phyloP scores from a whole-genome alignment of 2,888 invertebrate genomes.

The Crepidodera aurea region DNA sequence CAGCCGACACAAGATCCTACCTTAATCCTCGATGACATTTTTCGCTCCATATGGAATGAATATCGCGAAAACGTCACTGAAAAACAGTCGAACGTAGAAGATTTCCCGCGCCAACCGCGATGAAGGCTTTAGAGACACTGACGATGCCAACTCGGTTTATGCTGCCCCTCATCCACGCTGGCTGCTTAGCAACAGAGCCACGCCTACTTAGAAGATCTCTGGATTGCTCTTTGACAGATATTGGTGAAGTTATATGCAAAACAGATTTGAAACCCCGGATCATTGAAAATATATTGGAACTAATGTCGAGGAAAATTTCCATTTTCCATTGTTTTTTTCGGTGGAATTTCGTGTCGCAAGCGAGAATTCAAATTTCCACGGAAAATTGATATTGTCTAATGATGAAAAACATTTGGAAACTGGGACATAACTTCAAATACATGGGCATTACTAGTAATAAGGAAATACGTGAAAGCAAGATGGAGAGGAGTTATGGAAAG shows the following conservation, averaged over 20 bases:
- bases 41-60: conserved; percentile 22
- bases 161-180: conserved; percentile 56
- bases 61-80: conserved; percentile 20
- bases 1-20: conserved; percentile 16
- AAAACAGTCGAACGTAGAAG: conserved; percentile 7
- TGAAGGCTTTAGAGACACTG: conserved; percentile 53
- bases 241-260: conserved; percentile 33
- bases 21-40: conserved; percentile 20
- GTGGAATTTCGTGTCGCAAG: neutral
- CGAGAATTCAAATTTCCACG: neutral
- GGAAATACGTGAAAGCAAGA: no score
- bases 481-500: no score
- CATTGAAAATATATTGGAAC: conserved; percentile 31
- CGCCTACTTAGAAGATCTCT: conserved; percentile 51
- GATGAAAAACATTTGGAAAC: no score
- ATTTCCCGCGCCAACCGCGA: conserved; percentile 20
- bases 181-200: conserved; percentile 56
- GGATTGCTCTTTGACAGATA: conserved; percentile 45
- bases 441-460: no score
- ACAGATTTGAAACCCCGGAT: conserved; percentile 21
- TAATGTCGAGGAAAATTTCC: conserved; percentile 15
- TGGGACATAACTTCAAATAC: no score
- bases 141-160: conserved; percentile 49
- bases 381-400: neutral
- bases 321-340: conserved; percentile 15